These are phyloP conservation scores for Phocides pigmalion DNA, from an alignment of 1,140 invertebrate species.

Conservation along the genomic window DNA sequence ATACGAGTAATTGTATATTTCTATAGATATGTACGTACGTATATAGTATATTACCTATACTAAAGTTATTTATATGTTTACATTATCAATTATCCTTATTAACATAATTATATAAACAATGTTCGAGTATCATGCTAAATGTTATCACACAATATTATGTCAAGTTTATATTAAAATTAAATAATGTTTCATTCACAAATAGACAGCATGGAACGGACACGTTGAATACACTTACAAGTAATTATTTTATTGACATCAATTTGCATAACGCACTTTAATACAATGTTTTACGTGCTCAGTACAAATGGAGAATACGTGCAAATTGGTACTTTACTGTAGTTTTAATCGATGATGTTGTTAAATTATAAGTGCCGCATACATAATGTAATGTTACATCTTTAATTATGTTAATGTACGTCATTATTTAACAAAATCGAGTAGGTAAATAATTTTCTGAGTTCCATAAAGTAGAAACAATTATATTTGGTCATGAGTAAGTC, in stretches of 20 bases:
- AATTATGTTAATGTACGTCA: slow-evolving; percentile 15
- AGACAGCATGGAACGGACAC: background rate
- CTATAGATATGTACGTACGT: too few relatives aligned
- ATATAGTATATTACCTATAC: too few relatives aligned
- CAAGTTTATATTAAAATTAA: slow-evolving; percentile 2
- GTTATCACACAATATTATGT: background rate
- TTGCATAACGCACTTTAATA: slow-evolving; percentile 17
- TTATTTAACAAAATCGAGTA: slow-evolving; percentile 22
- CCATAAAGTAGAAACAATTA: background rate
- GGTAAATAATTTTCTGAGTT: slow-evolving; percentile 18
- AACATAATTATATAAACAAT: background rate
- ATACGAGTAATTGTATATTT: too few relatives aligned
- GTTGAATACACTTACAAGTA: slow-evolving; percentile 1
- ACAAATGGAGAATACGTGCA: slow-evolving; percentile 25
- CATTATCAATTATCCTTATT: too few relatives aligned
- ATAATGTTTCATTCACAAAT: slow-evolving; percentile 13
- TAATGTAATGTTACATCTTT: slow-evolving; percentile 27
- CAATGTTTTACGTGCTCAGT: slow-evolving; percentile 11
- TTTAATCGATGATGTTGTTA: slow-evolving; percentile 25
- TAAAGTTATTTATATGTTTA: too few relatives aligned
- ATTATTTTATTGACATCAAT: slow-evolving; percentile 21
- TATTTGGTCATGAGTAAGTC: slow-evolving; percentile 28
- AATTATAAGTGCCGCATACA: slow-evolving; percentile 29
- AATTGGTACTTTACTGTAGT: slow-evolving; percentile 22
- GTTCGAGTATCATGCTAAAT: background rate